These are phyloP conservation scores for Dicrurus megarhynchus DNA, from an alignment of 2,113 vertebrate genomes.

Conservation along the genomic window DNA sequence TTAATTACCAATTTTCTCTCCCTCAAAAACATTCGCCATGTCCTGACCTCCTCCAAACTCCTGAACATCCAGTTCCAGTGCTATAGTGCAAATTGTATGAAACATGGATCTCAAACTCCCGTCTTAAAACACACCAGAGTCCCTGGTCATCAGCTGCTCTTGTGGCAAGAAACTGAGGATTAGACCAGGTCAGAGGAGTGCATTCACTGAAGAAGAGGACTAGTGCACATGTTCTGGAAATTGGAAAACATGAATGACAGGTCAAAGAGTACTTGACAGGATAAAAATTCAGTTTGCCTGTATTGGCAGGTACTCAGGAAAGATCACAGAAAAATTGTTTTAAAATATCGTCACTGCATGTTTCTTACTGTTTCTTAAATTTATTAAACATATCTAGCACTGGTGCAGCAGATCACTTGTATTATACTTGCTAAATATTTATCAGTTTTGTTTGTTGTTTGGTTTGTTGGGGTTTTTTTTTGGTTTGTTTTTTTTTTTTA, in stretches of 20 bases:
- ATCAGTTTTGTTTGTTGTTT: not conserved
- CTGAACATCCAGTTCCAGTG: not conserved
- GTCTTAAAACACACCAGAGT: not conserved
- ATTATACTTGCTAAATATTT: not conserved
- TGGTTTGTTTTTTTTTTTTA: not conserved
- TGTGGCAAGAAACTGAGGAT: not conserved
- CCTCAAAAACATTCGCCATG: fast-evolving
- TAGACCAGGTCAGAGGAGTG: not conserved
- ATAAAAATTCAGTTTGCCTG: not conserved
- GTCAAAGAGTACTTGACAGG: not conserved
- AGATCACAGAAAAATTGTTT: not conserved
- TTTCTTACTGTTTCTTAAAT: not conserved
- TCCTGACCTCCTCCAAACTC: not conserved
- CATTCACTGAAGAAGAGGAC: not conserved
- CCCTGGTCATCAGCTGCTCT: not conserved
- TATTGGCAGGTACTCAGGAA: not conserved
- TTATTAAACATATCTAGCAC: not conserved
- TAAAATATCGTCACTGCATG: not conserved
- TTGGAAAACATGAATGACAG: not conserved
- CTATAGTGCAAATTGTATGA: not conserved
- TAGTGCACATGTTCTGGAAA: not conserved
- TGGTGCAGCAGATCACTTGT: not conserved
- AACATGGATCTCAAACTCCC: not conserved
- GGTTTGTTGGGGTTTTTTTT: too few relatives aligned
- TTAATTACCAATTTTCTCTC: not conserved